A percentile compares a stretch with the other conserved stretches of the same genome.
Conservation (phyloP, 2,888 invertebrate genomes). For the Parasteatoda lunata region DNA sequence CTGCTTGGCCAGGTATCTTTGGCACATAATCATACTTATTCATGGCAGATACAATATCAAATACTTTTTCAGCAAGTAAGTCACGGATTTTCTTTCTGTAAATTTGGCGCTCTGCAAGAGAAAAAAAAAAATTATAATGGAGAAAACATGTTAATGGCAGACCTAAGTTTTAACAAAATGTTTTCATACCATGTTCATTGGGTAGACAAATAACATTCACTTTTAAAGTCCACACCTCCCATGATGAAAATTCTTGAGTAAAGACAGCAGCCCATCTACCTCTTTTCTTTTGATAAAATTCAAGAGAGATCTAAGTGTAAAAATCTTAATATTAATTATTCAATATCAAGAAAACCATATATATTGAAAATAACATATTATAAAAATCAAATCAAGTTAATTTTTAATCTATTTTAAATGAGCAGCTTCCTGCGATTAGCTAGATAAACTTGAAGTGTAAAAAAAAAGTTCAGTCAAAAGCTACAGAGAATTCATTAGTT, state of each 20-base stretch:
- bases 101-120: slow-evolving; percentile 82
- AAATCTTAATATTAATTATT: background rate
- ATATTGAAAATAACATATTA: background rate
- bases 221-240: slow-evolving; percentile 98
- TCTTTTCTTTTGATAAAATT: slow-evolving; percentile 94
- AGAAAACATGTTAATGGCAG: background rate
- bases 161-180: background rate
- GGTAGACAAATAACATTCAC: slow-evolving; percentile 89
- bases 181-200: slow-evolving; percentile 81
- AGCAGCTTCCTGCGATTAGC: too few relatives aligned
- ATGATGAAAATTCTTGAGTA: slow-evolving; percentile 92
- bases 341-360: background rate
- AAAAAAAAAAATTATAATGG: background rate
- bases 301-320: slow-evolving; percentile 83
- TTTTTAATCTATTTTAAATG: too few relatives aligned
- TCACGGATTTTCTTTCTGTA: slow-evolving; percentile 82
- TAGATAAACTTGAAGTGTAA: too few relatives aligned
- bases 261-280: slow-evolving; percentile 86
- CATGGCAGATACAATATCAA: slow-evolving; percentile 95
- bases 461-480: too few relatives aligned
- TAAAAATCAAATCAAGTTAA: too few relatives aligned
- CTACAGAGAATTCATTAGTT: too few relatives aligned
- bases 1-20: slow-evolving; percentile 93
- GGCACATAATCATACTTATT: slow-evolving; percentile 97
- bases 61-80: slow-evolving; percentile 88